phyloP scores from a whole-genome alignment of 2,113 vertebrate genomes.

The Fulmarus glacialis region DNA sequence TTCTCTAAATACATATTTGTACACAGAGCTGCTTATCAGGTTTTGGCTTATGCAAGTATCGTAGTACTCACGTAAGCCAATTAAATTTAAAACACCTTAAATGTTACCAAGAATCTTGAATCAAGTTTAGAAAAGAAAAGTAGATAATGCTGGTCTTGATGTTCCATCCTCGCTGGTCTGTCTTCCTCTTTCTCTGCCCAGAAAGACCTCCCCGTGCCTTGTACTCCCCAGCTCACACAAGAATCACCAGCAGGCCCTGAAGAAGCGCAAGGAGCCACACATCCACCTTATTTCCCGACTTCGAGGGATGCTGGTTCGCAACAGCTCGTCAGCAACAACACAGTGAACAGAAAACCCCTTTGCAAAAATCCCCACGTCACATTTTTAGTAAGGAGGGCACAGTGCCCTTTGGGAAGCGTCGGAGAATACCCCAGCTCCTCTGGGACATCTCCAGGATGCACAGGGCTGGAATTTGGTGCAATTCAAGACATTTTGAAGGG shows the following conservation, averaged over 20 bases:
- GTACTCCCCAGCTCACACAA: neutral
- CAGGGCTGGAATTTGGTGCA: neutral
- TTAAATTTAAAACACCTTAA: neutral
- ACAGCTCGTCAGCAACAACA: neutral
- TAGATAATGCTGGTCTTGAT: neutral
- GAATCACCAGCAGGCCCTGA: neutral
- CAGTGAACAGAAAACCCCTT: neutral
- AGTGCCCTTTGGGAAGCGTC: neutral
- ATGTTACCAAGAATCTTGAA: neutral
- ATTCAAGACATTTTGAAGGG: neutral
- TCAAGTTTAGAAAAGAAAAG: neutral
- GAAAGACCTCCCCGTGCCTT: neutral
- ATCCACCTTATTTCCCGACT: fast-evolving
- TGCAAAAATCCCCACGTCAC: fast-evolving
- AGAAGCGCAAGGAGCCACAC: neutral
- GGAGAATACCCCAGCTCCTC: neutral
- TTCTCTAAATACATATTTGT: neutral
- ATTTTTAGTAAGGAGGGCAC: too few relatives aligned
- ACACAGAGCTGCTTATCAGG: neutral
- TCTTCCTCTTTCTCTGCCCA: neutral
- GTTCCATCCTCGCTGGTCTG: neutral
- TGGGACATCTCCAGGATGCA: neutral
- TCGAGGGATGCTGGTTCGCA: fast-evolving
- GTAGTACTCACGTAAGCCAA: neutral
- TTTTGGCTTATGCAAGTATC: neutral